phyloP scores from a whole-genome alignment of 1,140 invertebrate species.

The Anagrus nilaparvatae region DNA sequence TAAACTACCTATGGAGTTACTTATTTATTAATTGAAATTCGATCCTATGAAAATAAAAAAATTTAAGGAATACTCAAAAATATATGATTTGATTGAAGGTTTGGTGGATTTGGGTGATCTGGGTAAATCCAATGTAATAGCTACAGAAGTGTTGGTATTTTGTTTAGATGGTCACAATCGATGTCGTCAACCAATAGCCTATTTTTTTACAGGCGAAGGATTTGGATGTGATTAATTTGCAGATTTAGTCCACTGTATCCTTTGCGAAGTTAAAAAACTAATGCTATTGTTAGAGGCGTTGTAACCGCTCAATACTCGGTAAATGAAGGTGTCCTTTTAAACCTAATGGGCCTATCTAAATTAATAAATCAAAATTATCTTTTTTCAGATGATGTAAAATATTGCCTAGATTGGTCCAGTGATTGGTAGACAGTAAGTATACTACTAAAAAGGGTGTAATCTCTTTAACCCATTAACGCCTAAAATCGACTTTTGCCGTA shows the following conservation, averaged over 20 bases:
- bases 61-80: too few species aligned
- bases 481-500: too few species aligned
- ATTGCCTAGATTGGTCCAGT: too few species aligned
- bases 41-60: slow-evolving; percentile 15
- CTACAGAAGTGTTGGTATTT: slow-evolving; percentile 12
- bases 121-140: slow-evolving; percentile 9
- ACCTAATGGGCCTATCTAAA: not conserved
- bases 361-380: slow-evolving; percentile 1
- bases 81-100: too few species aligned
- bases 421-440: too few species aligned
- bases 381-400: not conserved
- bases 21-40: slow-evolving; percentile 14
- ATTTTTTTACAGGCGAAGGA: slow-evolving; percentile 10
- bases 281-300: slow-evolving; percentile 7
- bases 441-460: too few species aligned
- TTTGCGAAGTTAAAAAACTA: slow-evolving; percentile 1
- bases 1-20: slow-evolving; percentile 1
- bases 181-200: slow-evolving; percentile 15
- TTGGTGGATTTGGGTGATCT: too few species aligned
- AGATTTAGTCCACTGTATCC: not conserved
- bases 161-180: slow-evolving; percentile 16
- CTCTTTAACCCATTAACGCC: too few species aligned
- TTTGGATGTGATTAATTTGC: slow-evolving; percentile 4
- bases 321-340: slow-evolving; percentile 7
- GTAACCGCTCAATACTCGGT: slow-evolving; percentile 12